Percentiles rank a stretch among this genome's conserved stretches.
Evolutionary conservation across 2,113 vertebrate species (phyloP).

Genomic region (Agapornis roseicollis): DNA sequence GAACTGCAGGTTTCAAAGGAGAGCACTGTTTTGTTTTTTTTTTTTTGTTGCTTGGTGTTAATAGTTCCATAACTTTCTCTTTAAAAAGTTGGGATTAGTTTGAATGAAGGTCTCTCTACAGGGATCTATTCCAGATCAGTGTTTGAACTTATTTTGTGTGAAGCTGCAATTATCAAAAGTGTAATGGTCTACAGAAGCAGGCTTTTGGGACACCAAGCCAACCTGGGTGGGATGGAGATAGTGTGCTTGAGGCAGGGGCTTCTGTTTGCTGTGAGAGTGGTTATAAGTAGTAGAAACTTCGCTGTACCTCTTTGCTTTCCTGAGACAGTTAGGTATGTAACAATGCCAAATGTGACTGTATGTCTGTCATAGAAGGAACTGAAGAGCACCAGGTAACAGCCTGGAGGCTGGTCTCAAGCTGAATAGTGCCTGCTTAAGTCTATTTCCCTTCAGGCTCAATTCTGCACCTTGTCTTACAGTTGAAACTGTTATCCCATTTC

Average conservation of each 20-base stretch:
- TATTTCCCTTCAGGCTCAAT: rapidly evolving
- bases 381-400: background rate
- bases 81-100: background rate
- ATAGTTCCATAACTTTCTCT: rapidly evolving
- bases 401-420: background rate
- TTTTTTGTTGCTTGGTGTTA: background rate
- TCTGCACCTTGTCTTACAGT: background rate
- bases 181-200: background rate
- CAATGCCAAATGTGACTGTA: background rate
- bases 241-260: background rate
- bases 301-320: background rate
- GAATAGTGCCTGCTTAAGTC: background rate
- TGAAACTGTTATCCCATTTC: background rate
- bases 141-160: background rate
- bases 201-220: background rate
- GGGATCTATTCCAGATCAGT: background rate
- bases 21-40: background rate
- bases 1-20: background rate
- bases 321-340: background rate
- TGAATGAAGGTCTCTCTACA: background rate
- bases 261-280: background rate
- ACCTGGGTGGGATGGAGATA: background rate
- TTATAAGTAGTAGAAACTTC: background rate
- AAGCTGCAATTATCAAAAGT: background rate
- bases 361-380: background rate